Percentiles rank a stretch among this genome's conserved stretches.
These are phyloP conservation scores for Xyliphius kryptos DNA, from an alignment of 2,113 vertebrate species.

Conservation along the genomic window DNA sequence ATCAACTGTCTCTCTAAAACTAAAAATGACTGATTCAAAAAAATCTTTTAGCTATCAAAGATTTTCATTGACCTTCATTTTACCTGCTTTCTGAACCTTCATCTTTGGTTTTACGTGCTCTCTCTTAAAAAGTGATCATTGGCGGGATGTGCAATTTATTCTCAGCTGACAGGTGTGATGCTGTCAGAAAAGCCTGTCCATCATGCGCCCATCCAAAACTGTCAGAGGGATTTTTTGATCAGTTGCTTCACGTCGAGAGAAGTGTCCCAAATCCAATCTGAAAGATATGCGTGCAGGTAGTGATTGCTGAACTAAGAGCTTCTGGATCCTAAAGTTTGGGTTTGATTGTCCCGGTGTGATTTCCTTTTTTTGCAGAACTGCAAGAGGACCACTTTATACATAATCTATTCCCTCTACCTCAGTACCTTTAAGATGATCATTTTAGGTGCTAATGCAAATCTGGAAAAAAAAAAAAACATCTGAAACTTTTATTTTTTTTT, in stretches of 20 bases:
- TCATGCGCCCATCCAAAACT: conserved; percentile 57
- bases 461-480: too few species aligned
- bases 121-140: conserved; percentile 59
- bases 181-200: conserved; percentile 55
- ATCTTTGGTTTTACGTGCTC: conserved; percentile 42
- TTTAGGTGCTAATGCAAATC: too few species aligned
- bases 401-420: too few species aligned
- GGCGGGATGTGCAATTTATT: conserved; percentile 61
- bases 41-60: not conserved
- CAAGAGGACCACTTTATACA: not conserved
- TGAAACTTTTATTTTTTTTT: too few species aligned
- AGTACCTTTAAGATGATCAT: too few species aligned
- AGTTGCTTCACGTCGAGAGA: conserved; percentile 50
- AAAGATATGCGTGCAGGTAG: conserved; percentile 37
- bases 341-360: not conserved
- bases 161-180: conserved; percentile 55
- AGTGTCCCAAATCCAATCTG: conserved; percentile 42
- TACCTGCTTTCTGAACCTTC: conserved; percentile 5
- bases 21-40: too few species aligned
- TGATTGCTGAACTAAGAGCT: not conserved
- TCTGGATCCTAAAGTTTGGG: not conserved
- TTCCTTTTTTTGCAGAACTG: not conserved
- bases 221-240: conserved; percentile 60
- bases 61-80: conserved; percentile 16
- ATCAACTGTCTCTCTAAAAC: too few species aligned